Base-by-base conservation (phyloP, 2,888 invertebrate genomes). In the Sphinx pinastri region DNA sequence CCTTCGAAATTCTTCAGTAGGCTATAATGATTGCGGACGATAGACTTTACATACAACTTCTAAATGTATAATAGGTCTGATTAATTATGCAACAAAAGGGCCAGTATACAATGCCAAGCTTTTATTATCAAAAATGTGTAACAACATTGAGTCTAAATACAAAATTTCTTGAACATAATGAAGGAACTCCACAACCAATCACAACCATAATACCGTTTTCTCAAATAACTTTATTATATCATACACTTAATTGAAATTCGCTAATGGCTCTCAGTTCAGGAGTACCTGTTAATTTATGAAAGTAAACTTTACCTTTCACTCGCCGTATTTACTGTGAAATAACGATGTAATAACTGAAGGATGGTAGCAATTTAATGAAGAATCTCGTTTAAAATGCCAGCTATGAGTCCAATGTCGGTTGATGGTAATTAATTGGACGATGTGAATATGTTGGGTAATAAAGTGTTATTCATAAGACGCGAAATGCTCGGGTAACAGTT, bases 281-380 rank as follows among this genome's bases (percentile, higher is more conserved):
- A 79, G 76, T 77, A 78, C 75, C 79, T 76, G 75, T 77, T 81
- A 80, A 81, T 79, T 76, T 76, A 74, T 70, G 14, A 74, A 68
- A 59, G 57, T 60, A 74, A 77, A 76, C 73, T 76, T 76, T 71
- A 72, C 74, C 72, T 72, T 69, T 71, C 67, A 59, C 31, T 45
- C 51, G 58, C 58, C 49, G 49, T 74, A 76, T 75, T 75, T 71
- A 77, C 74, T 75, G 73, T 77, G 73, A 74, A 76, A 77, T 76
- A 74, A 76, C 49, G 72, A 73, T 74, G 70, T 78, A 75, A 77
- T 76, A 74, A 77, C 49, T 76, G 73, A 54, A 73, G 60, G 66
- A 13, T 68, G 52, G 71, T 71, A 75, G 73, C 71, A 67, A 60
- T 19, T 47, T 72, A 47, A 70, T 75, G 68, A 79, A 75, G 70